phyloP scores from a whole-genome alignment of 2,888 invertebrate species.

The Heliconius aoede region DNA sequence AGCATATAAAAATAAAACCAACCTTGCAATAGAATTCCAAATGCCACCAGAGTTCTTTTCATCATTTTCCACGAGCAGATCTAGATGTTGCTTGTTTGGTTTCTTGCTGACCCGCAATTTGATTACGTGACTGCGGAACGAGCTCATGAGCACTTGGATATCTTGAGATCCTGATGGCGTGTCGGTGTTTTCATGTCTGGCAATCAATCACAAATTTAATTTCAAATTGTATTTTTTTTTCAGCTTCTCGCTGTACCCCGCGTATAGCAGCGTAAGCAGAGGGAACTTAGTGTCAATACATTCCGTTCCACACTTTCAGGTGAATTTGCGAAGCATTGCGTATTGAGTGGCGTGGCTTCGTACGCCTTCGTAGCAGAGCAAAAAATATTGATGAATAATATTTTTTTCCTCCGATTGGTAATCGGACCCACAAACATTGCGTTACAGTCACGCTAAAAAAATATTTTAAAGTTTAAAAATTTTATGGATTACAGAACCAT shows the following conservation, averaged over 20 bases:
- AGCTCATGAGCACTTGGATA: slow-evolving; percentile 91
- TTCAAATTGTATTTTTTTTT: background rate
- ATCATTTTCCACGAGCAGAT: slow-evolving; percentile 92
- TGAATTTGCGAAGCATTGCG: no score
- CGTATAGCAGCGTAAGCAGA: no score
- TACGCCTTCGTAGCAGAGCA: background rate
- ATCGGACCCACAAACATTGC: no score
- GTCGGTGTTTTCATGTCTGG: slow-evolving; percentile 90
- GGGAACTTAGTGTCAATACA: no score
- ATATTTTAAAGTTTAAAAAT: no score
- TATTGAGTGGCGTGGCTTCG: background rate
- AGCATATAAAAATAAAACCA: slow-evolving; percentile 29
- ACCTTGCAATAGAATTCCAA: slow-evolving; percentile 98
- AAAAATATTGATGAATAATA: background rate
- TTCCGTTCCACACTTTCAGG: no score
- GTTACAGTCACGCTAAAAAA: no score
- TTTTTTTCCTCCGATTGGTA: background rate
- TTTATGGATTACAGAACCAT: no score
- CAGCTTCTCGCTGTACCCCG: background rate
- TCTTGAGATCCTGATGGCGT: slow-evolving; percentile 87
- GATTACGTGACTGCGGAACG: slow-evolving; percentile 94
- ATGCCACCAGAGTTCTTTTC: slow-evolving; percentile 87
- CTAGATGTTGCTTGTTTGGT: slow-evolving; percentile 92
- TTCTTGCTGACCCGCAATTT: slow-evolving; percentile 96
- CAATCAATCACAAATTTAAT: background rate